These are phyloP conservation scores for Noctuana brunneofusca DNA, from an alignment of 2,888 invertebrate species.

Conservation along the genomic window DNA sequence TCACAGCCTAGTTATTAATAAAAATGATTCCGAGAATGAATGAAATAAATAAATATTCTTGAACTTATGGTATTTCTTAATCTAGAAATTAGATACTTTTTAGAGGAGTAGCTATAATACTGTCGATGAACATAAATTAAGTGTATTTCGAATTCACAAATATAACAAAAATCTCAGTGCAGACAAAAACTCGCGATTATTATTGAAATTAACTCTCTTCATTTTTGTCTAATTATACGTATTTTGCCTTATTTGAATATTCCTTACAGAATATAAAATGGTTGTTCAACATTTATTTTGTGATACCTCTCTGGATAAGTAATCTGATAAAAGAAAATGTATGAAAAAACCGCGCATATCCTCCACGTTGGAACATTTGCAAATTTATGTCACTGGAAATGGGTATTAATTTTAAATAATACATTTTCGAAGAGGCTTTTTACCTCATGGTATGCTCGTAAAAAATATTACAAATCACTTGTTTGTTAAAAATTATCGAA, in stretches of 20 bases:
- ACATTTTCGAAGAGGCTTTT: neutral
- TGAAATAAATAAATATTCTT: no score
- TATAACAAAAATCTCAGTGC: slow-evolving; percentile 23
- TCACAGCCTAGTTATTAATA: no score
- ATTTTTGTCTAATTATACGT: slow-evolving; percentile 14
- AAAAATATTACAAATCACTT: no score
- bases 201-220: slow-evolving; percentile 37
- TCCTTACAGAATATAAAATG: slow-evolving; percentile 10
- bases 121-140: slow-evolving; percentile 9
- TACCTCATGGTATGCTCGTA: neutral
- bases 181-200: slow-evolving; percentile 19
- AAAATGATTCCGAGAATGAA: no score
- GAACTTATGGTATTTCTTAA: no score
- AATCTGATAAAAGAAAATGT: slow-evolving; percentile 8
- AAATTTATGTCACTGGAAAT: slow-evolving; percentile 1
- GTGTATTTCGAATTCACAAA: slow-evolving; percentile 27
- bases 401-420: neutral
- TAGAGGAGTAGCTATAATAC: no score
- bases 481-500: no score
- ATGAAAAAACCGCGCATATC: slow-evolving; percentile 2
- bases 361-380: slow-evolving; percentile 4
- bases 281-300: neutral
- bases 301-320: neutral
- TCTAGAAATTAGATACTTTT: no score
- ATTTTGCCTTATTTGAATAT: slow-evolving; percentile 1